phyloP scores from a whole-genome alignment of 2,113 vertebrate genomes.

The Spermophilus dauricus region DNA sequence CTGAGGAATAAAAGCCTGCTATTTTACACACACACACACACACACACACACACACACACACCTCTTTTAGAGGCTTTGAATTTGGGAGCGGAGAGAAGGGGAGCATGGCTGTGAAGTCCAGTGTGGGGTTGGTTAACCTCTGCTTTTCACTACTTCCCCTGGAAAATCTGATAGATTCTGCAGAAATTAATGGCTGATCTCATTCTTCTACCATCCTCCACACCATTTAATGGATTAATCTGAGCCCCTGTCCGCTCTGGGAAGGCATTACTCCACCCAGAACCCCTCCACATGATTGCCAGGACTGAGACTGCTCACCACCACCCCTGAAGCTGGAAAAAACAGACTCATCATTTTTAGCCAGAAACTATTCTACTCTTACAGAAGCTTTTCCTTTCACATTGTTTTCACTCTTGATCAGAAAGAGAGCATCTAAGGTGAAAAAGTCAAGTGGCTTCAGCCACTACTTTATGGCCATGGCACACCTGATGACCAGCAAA shows the following conservation, averaged over 20 bases:
- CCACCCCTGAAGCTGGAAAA: neutral
- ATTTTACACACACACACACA: neutral
- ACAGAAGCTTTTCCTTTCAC: constrained; percentile 15
- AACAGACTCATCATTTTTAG: neutral
- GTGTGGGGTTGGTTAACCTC: neutral
- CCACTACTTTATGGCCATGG: neutral
- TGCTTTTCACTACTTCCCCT: neutral
- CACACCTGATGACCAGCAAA: neutral
- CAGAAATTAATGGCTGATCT: neutral
- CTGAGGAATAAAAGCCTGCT: neutral
- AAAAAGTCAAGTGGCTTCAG: constrained; percentile 4
- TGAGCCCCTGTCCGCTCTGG: neutral
- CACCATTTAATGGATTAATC: neutral
- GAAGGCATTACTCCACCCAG: neutral
- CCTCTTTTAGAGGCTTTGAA: neutral
- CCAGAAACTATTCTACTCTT: neutral
- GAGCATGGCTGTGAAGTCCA: neutral
- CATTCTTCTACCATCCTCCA: neutral
- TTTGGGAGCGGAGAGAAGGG: neutral
- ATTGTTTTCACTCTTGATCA: neutral
- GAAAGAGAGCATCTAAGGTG: neutral
- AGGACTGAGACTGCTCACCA: neutral
- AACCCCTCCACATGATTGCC: neutral
- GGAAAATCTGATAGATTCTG: neutral
- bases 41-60: neutral